Conservation (phyloP, 92 coral and sea anemone genomes). For the Epizoanthus rinbou region DNA sequence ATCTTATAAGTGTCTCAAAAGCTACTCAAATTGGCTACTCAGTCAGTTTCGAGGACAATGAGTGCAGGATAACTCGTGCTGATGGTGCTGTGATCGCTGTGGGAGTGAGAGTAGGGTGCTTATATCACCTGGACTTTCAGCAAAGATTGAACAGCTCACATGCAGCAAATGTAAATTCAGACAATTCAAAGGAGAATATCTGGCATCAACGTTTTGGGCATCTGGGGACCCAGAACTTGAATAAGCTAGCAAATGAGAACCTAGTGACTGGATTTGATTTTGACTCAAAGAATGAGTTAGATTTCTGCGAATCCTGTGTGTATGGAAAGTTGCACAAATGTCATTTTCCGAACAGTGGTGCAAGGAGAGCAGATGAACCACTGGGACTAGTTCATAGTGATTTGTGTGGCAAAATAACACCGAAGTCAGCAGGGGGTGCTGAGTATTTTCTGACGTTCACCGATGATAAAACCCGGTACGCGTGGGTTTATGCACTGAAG, state of each 20-base stretch:
- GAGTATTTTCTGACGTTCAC: slow-evolving; percentile 62
- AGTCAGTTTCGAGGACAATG: slow-evolving; percentile 51
- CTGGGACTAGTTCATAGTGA: slow-evolving; percentile 63
- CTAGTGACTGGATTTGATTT: slow-evolving; percentile 56
- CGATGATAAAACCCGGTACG: slow-evolving; percentile 66
- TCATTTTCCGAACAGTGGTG: slow-evolving; percentile 52
- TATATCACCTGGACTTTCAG: slow-evolving; percentile 46
- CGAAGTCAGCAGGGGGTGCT: slow-evolving; percentile 59
- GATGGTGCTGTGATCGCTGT: slow-evolving; percentile 50
- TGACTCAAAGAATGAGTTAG: slow-evolving; percentile 44
- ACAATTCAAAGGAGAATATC: slow-evolving; percentile 38
- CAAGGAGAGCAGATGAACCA: slow-evolving; percentile 54
- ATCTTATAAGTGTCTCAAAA: slow-evolving; percentile 55
- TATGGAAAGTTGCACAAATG: slow-evolving; percentile 53
- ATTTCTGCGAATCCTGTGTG: slow-evolving; percentile 66
- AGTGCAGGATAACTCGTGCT: slow-evolving; percentile 53
- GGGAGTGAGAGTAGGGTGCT: slow-evolving; percentile 62
- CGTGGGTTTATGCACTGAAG: slow-evolving; percentile 62
- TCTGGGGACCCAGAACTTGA: slow-evolving; percentile 48
- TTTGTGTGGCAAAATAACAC: slow-evolving; percentile 62
- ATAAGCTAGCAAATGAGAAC: slow-evolving; percentile 44
- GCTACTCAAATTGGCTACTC: slow-evolving; percentile 45
- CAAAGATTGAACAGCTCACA: slow-evolving; percentile 28
- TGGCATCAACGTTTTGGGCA: slow-evolving; percentile 70
- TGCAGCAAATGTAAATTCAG: slow-evolving; percentile 42